Evolutionary conservation across 2,797 vertebrate genomes (phyloP).

Genomic region (Halcyon chelicuti): DNA sequence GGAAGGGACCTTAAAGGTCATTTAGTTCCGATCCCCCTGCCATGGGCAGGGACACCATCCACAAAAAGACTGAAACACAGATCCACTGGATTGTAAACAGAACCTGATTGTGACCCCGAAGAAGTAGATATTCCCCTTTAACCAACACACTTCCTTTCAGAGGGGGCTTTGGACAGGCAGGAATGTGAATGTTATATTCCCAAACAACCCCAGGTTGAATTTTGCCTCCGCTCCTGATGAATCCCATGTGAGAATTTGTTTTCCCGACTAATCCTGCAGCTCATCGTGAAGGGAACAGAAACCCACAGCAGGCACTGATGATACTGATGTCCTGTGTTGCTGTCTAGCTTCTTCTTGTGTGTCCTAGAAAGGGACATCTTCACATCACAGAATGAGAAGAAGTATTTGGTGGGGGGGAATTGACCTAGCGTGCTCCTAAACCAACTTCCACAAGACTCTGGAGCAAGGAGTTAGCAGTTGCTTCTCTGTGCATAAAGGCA

Average conservation of each 20-base stretch:
- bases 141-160: neutral
- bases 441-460: no score
- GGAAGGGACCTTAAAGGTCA: no score
- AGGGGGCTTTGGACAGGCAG: neutral
- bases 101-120: neutral
- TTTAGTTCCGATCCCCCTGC: no score
- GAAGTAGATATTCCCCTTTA: neutral
- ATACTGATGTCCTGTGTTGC: neutral
- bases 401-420: no score
- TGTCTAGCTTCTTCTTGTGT: neutral
- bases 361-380: neutral
- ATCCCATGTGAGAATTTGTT: neutral
- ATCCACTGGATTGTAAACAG: neutral
- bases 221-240: neutral
- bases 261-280: neutral
- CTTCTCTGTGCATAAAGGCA: no score
- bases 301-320: neutral
- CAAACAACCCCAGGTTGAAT: accelerated
- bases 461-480: no score
- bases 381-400: neutral
- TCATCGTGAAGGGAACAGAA: neutral
- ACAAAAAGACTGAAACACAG: neutral
- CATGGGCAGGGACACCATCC: no score
- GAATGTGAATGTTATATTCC: neutral
- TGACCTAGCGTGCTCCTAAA: no score